phyloP scores from a whole-genome alignment of 2,797 vertebrate genomes.

The Mallotus villosus region DNA sequence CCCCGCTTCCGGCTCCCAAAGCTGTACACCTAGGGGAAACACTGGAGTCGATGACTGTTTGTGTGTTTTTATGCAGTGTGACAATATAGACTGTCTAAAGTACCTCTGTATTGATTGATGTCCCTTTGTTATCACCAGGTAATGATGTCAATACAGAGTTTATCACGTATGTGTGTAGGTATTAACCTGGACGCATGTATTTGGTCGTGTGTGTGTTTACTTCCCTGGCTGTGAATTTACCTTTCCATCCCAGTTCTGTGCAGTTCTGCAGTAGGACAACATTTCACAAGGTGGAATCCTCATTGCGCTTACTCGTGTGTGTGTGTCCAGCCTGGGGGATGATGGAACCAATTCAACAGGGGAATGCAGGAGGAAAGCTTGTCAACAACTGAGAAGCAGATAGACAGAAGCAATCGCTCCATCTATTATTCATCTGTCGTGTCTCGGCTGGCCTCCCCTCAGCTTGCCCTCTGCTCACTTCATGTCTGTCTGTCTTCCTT shows the following conservation, averaged over 20 bases:
- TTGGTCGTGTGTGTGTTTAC: neutral
- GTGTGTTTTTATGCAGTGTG: slow-evolving; percentile 8
- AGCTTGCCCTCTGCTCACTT: neutral
- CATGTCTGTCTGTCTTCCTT: too few relatives aligned
- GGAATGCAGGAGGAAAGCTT: slow-evolving; percentile 3
- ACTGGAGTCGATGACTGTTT: neutral
- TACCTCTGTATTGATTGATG: slow-evolving; percentile 27
- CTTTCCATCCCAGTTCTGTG: neutral
- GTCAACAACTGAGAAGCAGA: neutral
- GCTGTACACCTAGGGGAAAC: too few relatives aligned
- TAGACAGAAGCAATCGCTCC: neutral
- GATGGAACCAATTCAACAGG: neutral
- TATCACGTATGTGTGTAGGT: slow-evolving; percentile 14
- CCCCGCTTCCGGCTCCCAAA: too few relatives aligned
- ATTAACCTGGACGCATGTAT: neutral
- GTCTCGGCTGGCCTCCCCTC: neutral
- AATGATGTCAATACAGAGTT: slow-evolving; percentile 34
- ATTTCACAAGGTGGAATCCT: slow-evolving; percentile 1
- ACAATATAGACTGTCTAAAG: slow-evolving; percentile 6
- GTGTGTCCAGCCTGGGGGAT: neutral
- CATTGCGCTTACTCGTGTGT: too few relatives aligned
- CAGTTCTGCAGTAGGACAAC: neutral
- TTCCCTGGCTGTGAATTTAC: neutral
- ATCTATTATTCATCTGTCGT: neutral
- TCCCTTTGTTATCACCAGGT: slow-evolving; percentile 24